Conservation (phyloP, 2,797 vertebrate species). For the Anableps anableps region DNA sequence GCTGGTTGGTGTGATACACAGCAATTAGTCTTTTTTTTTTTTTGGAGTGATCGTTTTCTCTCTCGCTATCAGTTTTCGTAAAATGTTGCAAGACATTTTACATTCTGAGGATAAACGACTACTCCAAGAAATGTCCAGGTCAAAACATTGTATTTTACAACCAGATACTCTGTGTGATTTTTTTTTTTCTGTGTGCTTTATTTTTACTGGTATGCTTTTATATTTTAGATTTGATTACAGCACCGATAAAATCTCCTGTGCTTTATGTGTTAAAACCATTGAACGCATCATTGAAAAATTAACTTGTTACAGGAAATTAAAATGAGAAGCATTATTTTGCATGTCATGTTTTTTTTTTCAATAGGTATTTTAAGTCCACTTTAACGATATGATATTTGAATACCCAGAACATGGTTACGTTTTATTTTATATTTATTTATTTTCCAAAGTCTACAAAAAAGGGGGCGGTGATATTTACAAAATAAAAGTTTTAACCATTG, state of each 20-base stretch:
- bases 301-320: background rate
- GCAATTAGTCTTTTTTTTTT: background rate
- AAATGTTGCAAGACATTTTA: background rate
- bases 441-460: background rate
- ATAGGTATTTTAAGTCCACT: too few relatives aligned
- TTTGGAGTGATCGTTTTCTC: too few relatives aligned
- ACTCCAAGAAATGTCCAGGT: background rate
- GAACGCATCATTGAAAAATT: background rate
- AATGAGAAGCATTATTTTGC: background rate
- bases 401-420: background rate
- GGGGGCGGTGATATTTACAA: too few relatives aligned
- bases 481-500: background rate
- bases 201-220: background rate
- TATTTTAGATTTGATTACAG: background rate
- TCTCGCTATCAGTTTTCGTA: background rate
- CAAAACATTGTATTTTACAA: background rate
- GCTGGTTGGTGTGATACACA: background rate
- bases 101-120: background rate
- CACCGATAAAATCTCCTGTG: background rate
- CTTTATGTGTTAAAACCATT: background rate
- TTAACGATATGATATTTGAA: background rate
- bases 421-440: background rate
- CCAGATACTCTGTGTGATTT: background rate
- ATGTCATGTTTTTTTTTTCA: background rate
- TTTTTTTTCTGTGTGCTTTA: background rate